These are phyloP conservation scores for Anarhynchus alexandrinus DNA, from an alignment of 2,113 vertebrate species.

Conservation along the genomic window DNA sequence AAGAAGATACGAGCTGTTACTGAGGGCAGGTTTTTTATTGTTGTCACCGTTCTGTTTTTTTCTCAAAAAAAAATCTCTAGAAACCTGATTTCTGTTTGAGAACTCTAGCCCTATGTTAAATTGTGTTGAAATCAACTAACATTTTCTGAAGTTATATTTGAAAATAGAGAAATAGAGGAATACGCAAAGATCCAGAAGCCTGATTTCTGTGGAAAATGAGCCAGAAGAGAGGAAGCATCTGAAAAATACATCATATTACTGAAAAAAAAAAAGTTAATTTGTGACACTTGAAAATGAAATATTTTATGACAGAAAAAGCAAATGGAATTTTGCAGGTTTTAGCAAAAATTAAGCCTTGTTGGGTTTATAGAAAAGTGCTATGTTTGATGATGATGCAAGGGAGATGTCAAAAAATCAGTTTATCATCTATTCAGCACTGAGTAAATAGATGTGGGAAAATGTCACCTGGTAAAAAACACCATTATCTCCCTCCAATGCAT, in stretches of 20 bases:
- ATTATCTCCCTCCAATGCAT: background rate
- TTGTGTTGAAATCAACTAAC: background rate
- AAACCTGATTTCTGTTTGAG: background rate
- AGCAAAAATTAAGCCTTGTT: background rate
- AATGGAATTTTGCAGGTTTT: rapidly evolving
- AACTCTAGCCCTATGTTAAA: background rate
- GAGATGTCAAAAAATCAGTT: background rate
- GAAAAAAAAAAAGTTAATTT: background rate
- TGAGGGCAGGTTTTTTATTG: background rate
- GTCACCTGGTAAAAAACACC: background rate
- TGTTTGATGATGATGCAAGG: background rate
- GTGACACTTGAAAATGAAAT: background rate
- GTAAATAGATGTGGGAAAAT: background rate
- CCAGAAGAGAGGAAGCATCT: background rate
- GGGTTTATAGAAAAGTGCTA: background rate
- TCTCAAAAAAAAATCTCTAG: background rate
- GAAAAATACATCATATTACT: background rate
- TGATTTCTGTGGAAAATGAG: background rate
- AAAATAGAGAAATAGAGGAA: background rate
- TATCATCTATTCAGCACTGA: background rate
- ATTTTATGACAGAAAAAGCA: background rate
- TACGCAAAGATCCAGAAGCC: background rate
- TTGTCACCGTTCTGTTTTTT: background rate
- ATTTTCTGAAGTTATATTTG: background rate
- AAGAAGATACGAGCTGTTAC: background rate